Evolutionary conservation across 2,797 vertebrate species (phyloP).

Genomic region (Mormyrus hasselquistii): DNA sequence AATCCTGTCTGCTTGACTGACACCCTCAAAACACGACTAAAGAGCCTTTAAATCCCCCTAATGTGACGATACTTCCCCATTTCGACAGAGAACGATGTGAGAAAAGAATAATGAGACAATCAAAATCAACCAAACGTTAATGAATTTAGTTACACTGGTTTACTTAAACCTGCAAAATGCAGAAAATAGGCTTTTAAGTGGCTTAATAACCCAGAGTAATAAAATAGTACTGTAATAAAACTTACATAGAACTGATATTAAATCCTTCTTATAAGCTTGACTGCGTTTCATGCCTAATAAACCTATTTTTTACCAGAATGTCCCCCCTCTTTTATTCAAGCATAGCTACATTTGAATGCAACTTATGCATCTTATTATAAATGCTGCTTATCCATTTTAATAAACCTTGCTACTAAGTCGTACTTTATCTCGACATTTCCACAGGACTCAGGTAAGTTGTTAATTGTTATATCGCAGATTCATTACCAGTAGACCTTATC

Average conservation of each 20-base stretch:
- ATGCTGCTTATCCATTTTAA: background rate
- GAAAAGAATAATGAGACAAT: slow-evolving; percentile 38
- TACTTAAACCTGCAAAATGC: slow-evolving; percentile 39
- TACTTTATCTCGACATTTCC: slow-evolving; percentile 27
- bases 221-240: slow-evolving; percentile 44
- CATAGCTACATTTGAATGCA: background rate
- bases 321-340: slow-evolving; percentile 42
- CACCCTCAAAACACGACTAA: slow-evolving; percentile 44
- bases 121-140: slow-evolving; percentile 29
- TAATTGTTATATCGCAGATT: background rate
- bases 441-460: slow-evolving; percentile 55
- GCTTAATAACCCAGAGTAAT: slow-evolving; percentile 40
- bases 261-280: slow-evolving; percentile 56
- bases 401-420: slow-evolving; percentile 4
- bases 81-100: slow-evolving; percentile 55
- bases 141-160: slow-evolving; percentile 3
- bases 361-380: background rate
- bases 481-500: background rate
- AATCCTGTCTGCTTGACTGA: slow-evolving; percentile 59
- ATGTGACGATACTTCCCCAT: background rate
- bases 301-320: slow-evolving; percentile 84
- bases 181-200: slow-evolving; percentile 22
- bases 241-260: slow-evolving; percentile 42
- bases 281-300: slow-evolving; percentile 78
- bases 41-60: slow-evolving; percentile 43